A percentile compares a stretch with the other conserved stretches of the same genome.
phyloP scores from a whole-genome alignment of 2,113 vertebrate genomes.

The Prolemur simus region DNA sequence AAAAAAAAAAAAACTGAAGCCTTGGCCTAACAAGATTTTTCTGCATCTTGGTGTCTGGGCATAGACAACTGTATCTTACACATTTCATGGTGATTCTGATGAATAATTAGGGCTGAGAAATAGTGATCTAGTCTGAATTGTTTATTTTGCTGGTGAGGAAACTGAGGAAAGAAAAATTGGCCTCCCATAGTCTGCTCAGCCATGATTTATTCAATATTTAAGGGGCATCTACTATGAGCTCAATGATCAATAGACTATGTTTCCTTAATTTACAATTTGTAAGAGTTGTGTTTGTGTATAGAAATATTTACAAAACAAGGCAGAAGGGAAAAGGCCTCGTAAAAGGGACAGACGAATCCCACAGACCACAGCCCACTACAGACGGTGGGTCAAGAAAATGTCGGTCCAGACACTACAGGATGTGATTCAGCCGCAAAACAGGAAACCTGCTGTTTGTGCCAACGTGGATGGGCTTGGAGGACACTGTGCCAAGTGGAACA shows the following conservation, averaged over 20 bases:
- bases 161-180: background rate
- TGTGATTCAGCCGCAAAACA: background rate
- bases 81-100: fast-evolving
- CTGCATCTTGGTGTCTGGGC: no score
- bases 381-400: background rate
- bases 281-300: background rate
- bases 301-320: background rate
- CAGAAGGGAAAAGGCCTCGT: background rate
- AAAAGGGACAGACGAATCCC: background rate
- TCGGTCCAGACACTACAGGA: no score
- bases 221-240: background rate
- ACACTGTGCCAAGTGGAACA: background rate
- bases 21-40: no score
- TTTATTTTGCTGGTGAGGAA: background rate
- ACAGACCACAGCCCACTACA: fast-evolving
- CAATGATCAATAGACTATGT: background rate
- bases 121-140: background rate
- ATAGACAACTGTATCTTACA: fast-evolving
- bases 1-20: background rate
- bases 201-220: no score
- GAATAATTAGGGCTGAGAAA: background rate
- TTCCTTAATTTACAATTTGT: background rate
- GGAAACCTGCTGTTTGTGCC: background rate
- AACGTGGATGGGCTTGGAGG: background rate
- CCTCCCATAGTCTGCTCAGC: fast-evolving